These are phyloP conservation scores for Loriculus beryllinus DNA, from an alignment of 2,797 vertebrate species.

Conservation along the genomic window DNA sequence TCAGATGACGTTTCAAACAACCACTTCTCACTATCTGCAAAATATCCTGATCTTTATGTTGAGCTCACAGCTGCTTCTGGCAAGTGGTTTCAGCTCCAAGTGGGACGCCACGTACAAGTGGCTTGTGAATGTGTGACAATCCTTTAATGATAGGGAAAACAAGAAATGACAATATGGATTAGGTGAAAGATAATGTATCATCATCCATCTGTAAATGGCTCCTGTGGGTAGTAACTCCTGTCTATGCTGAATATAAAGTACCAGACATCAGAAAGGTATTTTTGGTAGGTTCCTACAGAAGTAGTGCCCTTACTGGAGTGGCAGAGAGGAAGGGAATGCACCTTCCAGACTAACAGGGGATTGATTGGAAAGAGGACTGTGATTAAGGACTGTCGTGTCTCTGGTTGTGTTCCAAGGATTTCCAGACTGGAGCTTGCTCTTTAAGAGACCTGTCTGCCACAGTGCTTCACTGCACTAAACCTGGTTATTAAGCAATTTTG, in stretches of 20 bases:
- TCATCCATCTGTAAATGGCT: background rate
- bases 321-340: background rate
- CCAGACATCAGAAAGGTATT: background rate
- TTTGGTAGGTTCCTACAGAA: background rate
- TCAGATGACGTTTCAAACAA: background rate
- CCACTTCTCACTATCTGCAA: background rate
- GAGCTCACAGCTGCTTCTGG: background rate
- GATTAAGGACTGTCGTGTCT: background rate
- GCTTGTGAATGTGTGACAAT: background rate
- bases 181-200: background rate
- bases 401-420: background rate
- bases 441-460: background rate
- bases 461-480: background rate
- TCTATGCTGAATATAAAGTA: background rate
- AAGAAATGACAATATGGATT: background rate
- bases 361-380: background rate
- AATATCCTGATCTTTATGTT: background rate
- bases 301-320: background rate
- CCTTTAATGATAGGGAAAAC: background rate
- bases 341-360: background rate
- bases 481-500: background rate
- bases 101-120: fast-evolving
- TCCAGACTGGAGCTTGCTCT: background rate
- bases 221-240: background rate
- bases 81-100: background rate